Evolutionary conservation across 2,797 vertebrate genomes (phyloP), one percentile per base, ranked within the genome.

Genomic region (Leuciscus waleckii): DNA sequence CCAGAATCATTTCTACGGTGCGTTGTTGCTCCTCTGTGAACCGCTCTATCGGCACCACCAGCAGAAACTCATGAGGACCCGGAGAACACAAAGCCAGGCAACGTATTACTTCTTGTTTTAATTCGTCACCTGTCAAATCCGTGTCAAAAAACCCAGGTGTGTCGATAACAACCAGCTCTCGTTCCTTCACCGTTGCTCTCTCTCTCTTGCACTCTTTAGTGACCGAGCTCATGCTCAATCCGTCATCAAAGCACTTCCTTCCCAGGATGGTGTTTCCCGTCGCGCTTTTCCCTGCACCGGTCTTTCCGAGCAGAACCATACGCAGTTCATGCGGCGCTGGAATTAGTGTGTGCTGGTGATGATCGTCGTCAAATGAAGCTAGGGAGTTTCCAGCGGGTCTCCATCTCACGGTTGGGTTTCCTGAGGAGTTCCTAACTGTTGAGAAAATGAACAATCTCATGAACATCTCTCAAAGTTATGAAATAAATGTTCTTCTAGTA

Each of bases 11-110:
- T 0, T 85, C 2, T 37, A 89, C 17, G 41, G 49, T 71, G 7
- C 21, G 3, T n/a, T 87, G 82, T 21, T 90, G 82, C 49, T 90
- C 89, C 7, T 76, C 23, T 10, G 87, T 90, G 63, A 43, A 88
- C 19, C 83, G 84, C 1, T 78, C 79, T 32, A 90, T 70, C 19
- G 85, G 86, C 69, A 90, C 58, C 2, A 89, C 70, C 7, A 90
- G 77, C 11, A 91, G 86, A 39, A 90, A 77, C 0, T 7, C 90
- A 54, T 90, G 90, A 19, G 88, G 90, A 76, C 90, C 90, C 13
- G 90, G 90, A 32, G 41, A 78, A 82, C 67, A 83, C 78, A 90
- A 78, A 3, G 2, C 5, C 68, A 89, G 1, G 74, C 89, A 83
- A 19, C 4, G 81, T 0, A 32, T 11, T 0, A 89, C 2, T 56